Evolutionary conservation across 2,888 invertebrate genomes (phyloP), one percentile per base, ranked within the genome.

Genomic region (Cataglyphis albicans): DNA sequence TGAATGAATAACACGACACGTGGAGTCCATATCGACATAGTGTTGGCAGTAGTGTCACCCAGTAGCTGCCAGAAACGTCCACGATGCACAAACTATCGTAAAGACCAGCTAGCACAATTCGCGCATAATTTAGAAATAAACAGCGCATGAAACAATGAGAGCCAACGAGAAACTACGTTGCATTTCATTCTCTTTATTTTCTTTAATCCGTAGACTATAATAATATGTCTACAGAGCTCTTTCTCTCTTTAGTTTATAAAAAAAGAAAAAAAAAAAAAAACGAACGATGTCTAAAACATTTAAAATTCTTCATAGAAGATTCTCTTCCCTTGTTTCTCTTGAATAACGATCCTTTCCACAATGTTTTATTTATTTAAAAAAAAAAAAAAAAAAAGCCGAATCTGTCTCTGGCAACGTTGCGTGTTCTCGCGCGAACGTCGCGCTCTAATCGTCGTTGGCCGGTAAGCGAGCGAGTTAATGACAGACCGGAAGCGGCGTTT

Each of bases 401-500:
- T 73, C 73, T 52, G 7, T 52, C n/a, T 52, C 52, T 59, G 44
- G 35, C 18, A 59, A 25, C 44, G 18, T 57, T 73, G 59, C 78
- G 32, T 41, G 81, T 55, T 41, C 59, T 78, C 68, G 80, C 87
- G 63, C 81, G 78, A 74, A 63, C 38, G 81, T 82, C 67, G 82
- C 52, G 61, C 76, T 72, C 86, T 87, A 86, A 90, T 90, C 89
- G 89, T 83, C 65, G 82, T 44, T 75, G 85, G 84, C 83, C 84
- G 81, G 89, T 85, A 85, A 87, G 86, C 87, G 89, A 64, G 64
- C 89, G 86, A 88, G 87, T 86, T 90, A 89, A 89, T 87, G 90
- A 89, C 90, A 85, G 89, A 80, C 91, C 91, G 89, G 90, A 91
- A 90, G 87, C 87, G 83, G 65, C 90, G 88, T 91, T 91, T 91